These are phyloP conservation scores for Psylliodes chrysocephalus DNA, from an alignment of 2,888 invertebrate species.

Conservation along the genomic window DNA sequence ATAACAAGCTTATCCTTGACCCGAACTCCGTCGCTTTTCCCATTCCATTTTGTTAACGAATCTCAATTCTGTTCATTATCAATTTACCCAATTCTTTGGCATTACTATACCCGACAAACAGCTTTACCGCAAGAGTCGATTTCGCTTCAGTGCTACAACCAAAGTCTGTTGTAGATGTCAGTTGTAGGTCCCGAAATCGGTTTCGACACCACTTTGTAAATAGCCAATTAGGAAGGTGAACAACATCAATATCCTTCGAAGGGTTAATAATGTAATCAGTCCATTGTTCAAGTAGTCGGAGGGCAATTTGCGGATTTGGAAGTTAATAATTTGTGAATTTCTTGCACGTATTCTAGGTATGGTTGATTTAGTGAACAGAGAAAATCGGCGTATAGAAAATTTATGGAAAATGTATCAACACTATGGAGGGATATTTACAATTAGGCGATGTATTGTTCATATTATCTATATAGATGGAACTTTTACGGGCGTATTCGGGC, in stretches of 20 bases:
- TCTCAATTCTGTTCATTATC: neutral
- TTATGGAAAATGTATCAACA: constrained; percentile 15
- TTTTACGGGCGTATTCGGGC: too few species aligned
- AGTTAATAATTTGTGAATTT: constrained; percentile 31
- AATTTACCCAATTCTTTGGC: constrained; percentile 11
- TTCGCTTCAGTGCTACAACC: constrained; percentile 5
- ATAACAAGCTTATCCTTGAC: too few species aligned
- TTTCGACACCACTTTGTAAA: constrained; percentile 10
- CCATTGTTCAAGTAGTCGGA: constrained; percentile 24
- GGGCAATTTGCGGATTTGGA: constrained; percentile 25
- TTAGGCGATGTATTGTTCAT: too few species aligned
- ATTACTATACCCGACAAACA: constrained; percentile 4
- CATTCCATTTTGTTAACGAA: neutral
- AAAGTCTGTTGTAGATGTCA: constrained; percentile 15
- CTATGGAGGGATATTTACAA: neutral
- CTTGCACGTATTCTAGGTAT: constrained; percentile 26
- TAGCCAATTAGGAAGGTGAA: constrained; percentile 14
- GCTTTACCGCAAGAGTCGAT: constrained; percentile 7
- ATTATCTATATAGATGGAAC: too few species aligned
- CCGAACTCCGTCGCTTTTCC: neutral
- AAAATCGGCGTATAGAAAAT: constrained; percentile 22
- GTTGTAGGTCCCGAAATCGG: constrained; percentile 19
- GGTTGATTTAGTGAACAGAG: constrained; percentile 25
- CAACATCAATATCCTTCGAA: constrained; percentile 21
- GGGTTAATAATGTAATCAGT: constrained; percentile 29